Evolutionary conservation across 2,113 vertebrate genomes (phyloP).

Genomic region (Platysteira castanea): DNA sequence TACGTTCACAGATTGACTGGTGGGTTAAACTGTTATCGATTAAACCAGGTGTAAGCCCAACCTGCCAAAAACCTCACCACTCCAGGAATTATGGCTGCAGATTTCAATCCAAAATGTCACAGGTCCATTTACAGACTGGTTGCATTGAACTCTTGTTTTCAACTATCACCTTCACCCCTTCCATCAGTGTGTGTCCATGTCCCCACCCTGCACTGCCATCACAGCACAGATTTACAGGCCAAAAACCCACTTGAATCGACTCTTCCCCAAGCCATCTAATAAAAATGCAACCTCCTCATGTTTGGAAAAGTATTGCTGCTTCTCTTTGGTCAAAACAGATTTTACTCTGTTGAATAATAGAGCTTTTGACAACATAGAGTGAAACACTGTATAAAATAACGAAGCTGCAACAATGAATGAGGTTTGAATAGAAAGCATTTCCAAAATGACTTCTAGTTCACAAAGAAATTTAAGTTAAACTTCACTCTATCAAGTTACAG

Average conservation of each 20-base stretch:
- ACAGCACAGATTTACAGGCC: neutral
- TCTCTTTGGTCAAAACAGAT: neutral
- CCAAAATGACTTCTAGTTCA: slow-evolving; percentile 50
- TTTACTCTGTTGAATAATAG: slow-evolving; percentile 37
- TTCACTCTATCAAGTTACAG: slow-evolving; percentile 56
- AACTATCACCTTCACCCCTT: neutral
- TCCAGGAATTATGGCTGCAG: neutral
- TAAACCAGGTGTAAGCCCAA: neutral
- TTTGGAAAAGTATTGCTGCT: neutral
- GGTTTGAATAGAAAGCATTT: slow-evolving; percentile 35
- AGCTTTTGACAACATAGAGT: slow-evolving; percentile 19
- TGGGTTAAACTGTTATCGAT: neutral
- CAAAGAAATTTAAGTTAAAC: slow-evolving; percentile 63
- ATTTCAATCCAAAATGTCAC: neutral
- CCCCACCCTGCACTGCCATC: neutral
- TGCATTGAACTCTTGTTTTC: neutral
- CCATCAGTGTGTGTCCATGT: neutral
- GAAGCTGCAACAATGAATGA: slow-evolving; percentile 42
- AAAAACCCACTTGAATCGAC: neutral
- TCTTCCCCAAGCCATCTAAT: neutral
- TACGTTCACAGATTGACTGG: neutral
- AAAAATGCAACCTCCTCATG: slow-evolving; percentile 18
- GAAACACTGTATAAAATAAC: slow-evolving; percentile 43
- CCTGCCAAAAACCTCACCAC: neutral
- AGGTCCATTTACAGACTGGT: neutral